Evolutionary conservation across 2,113 vertebrate species (phyloP), one percentile per base, ranked within the genome.

Genomic region (Engraulis encrasicolus): DNA sequence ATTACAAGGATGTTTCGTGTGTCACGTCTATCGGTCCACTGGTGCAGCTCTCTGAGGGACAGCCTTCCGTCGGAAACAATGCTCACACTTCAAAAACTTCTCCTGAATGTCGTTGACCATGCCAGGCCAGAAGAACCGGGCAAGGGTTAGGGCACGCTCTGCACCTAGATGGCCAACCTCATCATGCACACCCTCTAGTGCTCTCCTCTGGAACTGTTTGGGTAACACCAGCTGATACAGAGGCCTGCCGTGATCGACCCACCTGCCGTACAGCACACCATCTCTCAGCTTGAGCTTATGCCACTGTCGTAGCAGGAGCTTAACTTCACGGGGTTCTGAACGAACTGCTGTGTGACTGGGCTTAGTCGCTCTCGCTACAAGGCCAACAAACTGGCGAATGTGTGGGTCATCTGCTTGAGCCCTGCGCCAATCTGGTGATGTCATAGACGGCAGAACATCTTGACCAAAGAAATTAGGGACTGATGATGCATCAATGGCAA

Each of bases 201-300:
- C 79, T 19, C 45, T 36, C 2, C n/a, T 48, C 40, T 61, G 40
- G 27, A n/a, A 52, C 12, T 54, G 6, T 20, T 23, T n/a, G 6
- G 83, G 83, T 23, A 85, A 14, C 0, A 85, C 83, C 19, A 85
- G 23, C 19, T 85, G 83, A 19, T 78, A 77, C 31, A 7, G 17
- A 7, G 12, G 1, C 11, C 4, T 52, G 3, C 58, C 83, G 34
- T 17, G 3, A 15, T 81, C 84, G 6, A 27, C 12, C 1, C 52
- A 78, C 18, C 45, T 78, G n/a, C 66, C 27, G n/a, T 12, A 85
- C 20, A 82, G 71, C 6, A 81, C 49, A 27, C 80, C 79, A 58
- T 78, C 71, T 48, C 6, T 40, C 14, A 81, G 14, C 54, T 85
- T 50, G 2, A 85, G 50, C n/a, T 7, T 9, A 2, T 85, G 50